Evolutionary conservation across 2,888 invertebrate species (phyloP).

Genomic region (Phania funesta): DNA sequence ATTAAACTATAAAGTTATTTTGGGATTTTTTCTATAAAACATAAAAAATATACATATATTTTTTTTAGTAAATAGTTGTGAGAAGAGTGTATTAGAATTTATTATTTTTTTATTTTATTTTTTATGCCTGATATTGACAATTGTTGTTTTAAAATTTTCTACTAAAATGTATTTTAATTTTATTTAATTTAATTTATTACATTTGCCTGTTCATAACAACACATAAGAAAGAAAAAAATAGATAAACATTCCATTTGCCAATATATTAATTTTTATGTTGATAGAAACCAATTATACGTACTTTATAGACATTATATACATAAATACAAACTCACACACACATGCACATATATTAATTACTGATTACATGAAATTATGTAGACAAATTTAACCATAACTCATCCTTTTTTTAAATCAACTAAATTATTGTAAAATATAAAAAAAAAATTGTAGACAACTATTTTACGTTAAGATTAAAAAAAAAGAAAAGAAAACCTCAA

Average conservation of each 20-base stretch:
- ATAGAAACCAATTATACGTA: constrained; percentile 26
- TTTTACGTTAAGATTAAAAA: too few relatives aligned
- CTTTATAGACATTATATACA: constrained; percentile 15
- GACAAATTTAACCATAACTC: constrained; percentile 1
- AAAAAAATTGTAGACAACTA: neutral
- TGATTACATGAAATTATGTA: constrained; percentile 38
- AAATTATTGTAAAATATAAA: constrained; percentile 34
- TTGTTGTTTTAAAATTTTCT: constrained; percentile 64
- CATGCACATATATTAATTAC: neutral
- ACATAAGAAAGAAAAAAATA: constrained; percentile 6
- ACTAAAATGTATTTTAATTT: constrained; percentile 44
- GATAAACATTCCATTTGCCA: constrained; percentile 63
- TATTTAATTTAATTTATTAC: constrained; percentile 20
- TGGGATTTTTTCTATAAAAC: constrained; percentile 41
- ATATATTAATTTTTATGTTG: constrained; percentile 39
- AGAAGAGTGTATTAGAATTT: constrained; percentile 43
- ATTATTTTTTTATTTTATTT: constrained; percentile 43
- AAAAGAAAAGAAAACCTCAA: too few relatives aligned
- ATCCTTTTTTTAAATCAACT: neutral
- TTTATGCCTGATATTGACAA: constrained; percentile 49
- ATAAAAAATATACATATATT: constrained; percentile 42
- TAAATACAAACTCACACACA: neutral
- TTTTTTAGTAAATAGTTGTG: constrained; percentile 60
- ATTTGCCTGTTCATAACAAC: constrained; percentile 38
- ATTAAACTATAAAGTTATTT: constrained; percentile 51